A percentile compares a stretch with the other conserved stretches of the same genome.
Conservation (phyloP, 2,797 vertebrate species). For the Diceros bicornis region DNA sequence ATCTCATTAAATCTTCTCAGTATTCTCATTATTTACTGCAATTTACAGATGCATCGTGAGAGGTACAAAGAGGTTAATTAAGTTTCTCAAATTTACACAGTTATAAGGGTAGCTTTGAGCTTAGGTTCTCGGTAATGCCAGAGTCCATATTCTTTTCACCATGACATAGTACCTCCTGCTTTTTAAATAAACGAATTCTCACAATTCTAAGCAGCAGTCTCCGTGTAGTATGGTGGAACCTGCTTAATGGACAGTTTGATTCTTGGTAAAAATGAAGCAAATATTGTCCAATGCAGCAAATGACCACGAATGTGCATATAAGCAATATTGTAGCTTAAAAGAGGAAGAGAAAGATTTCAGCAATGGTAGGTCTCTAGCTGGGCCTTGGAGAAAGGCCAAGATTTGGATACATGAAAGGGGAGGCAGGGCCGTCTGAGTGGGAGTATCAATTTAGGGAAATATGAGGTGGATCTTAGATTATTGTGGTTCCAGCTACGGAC, state of each 20-base stretch:
- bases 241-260: neutral
- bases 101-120: slow-evolving; percentile 27
- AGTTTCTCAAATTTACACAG: neutral
- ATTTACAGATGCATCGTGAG: neutral
- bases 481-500: neutral
- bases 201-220: neutral
- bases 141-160: neutral
- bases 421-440: neutral
- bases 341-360: neutral
- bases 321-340: neutral
- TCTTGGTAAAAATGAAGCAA: neutral
- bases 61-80: neutral
- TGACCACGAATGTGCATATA: neutral
- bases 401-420: neutral
- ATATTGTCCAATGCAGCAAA: neutral
- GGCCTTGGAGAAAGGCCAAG: neutral
- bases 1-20: neutral
- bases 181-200: slow-evolving; percentile 40
- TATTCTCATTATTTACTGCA: neutral
- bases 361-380: neutral
- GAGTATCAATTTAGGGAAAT: neutral
- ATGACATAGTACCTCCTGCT: neutral
- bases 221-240: neutral
- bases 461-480: neutral
- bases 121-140: neutral